Evolutionary conservation across 2,888 invertebrate genomes (phyloP).

Genomic region (Xanthia icteritia): DNA sequence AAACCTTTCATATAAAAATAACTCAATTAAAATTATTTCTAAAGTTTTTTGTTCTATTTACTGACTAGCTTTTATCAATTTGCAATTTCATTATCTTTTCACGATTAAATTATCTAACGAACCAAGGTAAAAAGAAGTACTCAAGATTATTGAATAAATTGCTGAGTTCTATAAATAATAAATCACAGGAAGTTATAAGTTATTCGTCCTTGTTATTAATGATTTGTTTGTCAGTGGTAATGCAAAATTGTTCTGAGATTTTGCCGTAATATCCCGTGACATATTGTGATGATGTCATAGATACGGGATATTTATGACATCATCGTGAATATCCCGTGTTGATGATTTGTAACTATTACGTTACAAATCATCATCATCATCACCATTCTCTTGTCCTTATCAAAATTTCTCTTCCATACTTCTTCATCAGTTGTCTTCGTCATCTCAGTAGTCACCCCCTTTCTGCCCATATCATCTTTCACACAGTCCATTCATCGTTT

Average conservation of each 20-base stretch:
- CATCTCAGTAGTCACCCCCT: neutral
- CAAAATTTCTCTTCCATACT: no score
- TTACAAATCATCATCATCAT: neutral
- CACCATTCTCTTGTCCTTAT: no score
- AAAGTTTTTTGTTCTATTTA: neutral
- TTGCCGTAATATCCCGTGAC: no score
- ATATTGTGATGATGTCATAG: no score
- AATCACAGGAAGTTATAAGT: neutral
- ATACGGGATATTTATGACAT: neutral
- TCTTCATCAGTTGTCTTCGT: neutral
- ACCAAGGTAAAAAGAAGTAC: no score
- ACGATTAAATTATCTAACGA: neutral
- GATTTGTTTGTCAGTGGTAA: neutral
- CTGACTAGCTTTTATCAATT: neutral
- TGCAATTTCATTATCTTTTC: neutral
- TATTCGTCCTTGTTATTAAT: constrained; percentile 6
- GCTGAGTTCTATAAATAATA: neutral
- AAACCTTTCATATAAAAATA: neutral
- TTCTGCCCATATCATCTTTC: neutral
- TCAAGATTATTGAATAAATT: neutral
- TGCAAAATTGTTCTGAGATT: neutral
- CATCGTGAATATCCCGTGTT: no score
- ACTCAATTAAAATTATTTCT: neutral
- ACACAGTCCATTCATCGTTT: neutral
- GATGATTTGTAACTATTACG: no score